Base-by-base conservation (phyloP, 2,113 vertebrate species). In the Halichoeres trimaculatus region DNA sequence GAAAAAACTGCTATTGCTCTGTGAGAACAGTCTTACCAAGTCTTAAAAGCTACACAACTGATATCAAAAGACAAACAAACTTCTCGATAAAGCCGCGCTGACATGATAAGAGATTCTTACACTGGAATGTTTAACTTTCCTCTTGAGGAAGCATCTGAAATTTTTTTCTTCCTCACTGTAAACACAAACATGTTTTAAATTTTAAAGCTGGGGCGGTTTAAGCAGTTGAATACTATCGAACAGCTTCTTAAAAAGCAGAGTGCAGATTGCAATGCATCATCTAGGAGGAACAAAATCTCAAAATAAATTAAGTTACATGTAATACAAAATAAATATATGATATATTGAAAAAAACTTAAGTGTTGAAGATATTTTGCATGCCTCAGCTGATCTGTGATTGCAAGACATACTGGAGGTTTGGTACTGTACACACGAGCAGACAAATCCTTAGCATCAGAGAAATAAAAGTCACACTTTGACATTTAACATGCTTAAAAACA, bases 281-380 rank as follows among this genome's bases (percentile, higher is more conserved):
- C 64, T 67, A 70, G 38, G 45, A 85, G 81, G 59, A 80, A 82
- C n/a, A 55, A 22, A n/a, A 53, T 61, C 48, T 76, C 48, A 53
- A 63, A 86, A 88, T 76, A 81, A 87, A 81, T 83, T 47, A 75
- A 40, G 38, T 71, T 55, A 89, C 65, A 87, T 86, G 83, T 88
- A 87, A 79, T 80, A 81, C 47, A 84, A 90, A 89, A 91, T 85
- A 85, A 87, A 85, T 86, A 54, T 34, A 40, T 43, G 45, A 23
- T 23, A 68, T 57, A 58, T 67, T 36, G 7, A 63, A 85, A 30
- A 84, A 79, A 83, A 78, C 23, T 82, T 23, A 72, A 17, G 43
- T 57, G 56, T 26, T 57, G 34, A 70, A 64, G 34, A 56, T 48
- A 66, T 57, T 50, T 35, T 11, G 11, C 65, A 74, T 81, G 72